phyloP scores from a whole-genome alignment of 2,113 vertebrate genomes.

The Prunella fulvescens region DNA sequence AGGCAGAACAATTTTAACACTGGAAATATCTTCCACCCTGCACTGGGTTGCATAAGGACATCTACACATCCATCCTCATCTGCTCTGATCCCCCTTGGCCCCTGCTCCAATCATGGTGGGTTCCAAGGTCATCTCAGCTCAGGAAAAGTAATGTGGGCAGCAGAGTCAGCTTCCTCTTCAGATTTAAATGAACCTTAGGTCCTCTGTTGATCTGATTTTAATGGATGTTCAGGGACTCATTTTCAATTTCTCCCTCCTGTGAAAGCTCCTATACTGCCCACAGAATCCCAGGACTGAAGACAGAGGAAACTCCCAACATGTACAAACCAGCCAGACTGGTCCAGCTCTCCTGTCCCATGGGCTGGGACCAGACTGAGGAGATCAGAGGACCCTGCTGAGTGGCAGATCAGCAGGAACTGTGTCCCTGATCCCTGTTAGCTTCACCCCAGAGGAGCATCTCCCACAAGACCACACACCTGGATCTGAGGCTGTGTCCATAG shows the following conservation, averaged over 20 bases:
- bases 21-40: not conserved
- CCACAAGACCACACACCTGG: not conserved
- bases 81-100: not conserved
- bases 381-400: not conserved
- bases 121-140: not conserved
- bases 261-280: not conserved
- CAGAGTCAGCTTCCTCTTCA: not conserved
- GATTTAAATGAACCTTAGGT: not conserved
- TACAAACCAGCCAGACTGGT: not conserved
- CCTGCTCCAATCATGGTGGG: rapidly evolving
- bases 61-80: too few relatives aligned
- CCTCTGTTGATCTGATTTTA: not conserved
- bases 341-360: not conserved
- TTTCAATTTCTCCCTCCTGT: not conserved
- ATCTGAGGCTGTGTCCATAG: not conserved
- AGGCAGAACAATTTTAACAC: not conserved
- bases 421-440: not conserved
- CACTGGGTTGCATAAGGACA: not conserved
- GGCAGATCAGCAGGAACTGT: rapidly evolving
- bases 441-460: not conserved
- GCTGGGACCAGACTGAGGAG: not conserved
- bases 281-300: not conserved
- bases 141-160: not conserved
- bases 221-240: not conserved
- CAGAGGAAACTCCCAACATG: not conserved